phyloP scores from a whole-genome alignment of 35 echinoderm and acorn worm genomes.

The Heliocidaris erythrogramma region DNA sequence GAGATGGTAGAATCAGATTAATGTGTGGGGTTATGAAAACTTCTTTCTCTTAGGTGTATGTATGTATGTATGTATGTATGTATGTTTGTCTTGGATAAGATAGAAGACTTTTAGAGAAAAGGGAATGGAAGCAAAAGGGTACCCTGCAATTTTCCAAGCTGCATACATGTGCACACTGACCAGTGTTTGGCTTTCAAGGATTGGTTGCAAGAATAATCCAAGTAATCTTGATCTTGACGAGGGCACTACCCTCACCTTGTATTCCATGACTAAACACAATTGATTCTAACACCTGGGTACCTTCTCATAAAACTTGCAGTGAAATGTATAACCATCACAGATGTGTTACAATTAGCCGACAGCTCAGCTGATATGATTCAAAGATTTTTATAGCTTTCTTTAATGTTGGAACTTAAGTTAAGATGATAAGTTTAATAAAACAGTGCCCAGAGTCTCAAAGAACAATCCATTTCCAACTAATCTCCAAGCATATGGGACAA shows the following conservation, averaged over 20 bases:
- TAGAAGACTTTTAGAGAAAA: neutral
- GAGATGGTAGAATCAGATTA: neutral
- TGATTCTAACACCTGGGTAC: neutral
- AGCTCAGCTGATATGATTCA: neutral
- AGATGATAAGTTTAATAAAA: neutral
- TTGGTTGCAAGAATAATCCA: neutral
- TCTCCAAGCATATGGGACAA: neutral
- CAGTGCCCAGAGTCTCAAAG: neutral
- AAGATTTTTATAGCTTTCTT: neutral
- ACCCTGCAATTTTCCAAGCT: neutral
- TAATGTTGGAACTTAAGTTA: too few relatives aligned
- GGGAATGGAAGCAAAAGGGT: neutral
- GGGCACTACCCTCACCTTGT: neutral
- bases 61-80: too few relatives aligned
- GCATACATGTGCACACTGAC: neutral
- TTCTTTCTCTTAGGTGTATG: neutral
- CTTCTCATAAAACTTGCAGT: neutral
- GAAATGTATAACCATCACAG: neutral
- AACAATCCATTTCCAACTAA: neutral
- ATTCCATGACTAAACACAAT: neutral
- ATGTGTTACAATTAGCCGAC: too few relatives aligned
- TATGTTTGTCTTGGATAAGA: neutral
- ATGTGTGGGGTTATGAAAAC: neutral
- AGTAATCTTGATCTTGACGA: neutral
- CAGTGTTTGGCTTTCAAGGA: neutral